Base-by-base conservation (phyloP, 2,888 invertebrate genomes). In the Clostera curtula region DNA sequence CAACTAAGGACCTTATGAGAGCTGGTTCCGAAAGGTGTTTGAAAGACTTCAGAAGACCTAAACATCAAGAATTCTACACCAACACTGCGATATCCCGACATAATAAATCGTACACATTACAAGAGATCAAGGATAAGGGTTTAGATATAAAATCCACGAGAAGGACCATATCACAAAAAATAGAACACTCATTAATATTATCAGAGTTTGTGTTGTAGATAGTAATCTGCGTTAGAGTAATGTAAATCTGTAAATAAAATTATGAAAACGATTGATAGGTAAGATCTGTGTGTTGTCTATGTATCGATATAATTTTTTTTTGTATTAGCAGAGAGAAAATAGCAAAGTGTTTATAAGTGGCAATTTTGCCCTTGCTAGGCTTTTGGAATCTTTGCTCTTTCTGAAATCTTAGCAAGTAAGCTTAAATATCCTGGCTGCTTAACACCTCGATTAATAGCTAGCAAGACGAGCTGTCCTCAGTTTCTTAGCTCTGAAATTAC, bases 171-270 rank as follows among this genome's bases (percentile, higher is more conserved):
- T 59, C 56, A 5, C 50, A 59, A 14, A 70, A 65, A 29, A 39
- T 43, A 11, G 50, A 64, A 41, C 46, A 59, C 39, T 36, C 61
- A 11, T 43, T 68, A 5, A 64, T 80, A 45, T 45, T 79, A 31
- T 70, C 77, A 18, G 79, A 79, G 50, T 74, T 60, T 49, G 67
- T 76, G 40, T 40, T 73, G 53, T 79, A 75, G 56, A 61, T 44
- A 24, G 10, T 28, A 16, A 23, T 19, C 37, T 25, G 28, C 34
- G 27, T 29, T 29, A 18, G 31, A 27, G 30, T 29, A 24, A 29
- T 49, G 43, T 47, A 45, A 31, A 43, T 49, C 27, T 45, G 35
- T 46, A 34, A 25, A 41, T 30, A 12, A 27, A 24, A 20, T 25
- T 10, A n/a, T n/a, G n/a, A n/a, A n/a, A n/a, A n/a, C n/a, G n/a